Percentiles rank a stretch among this genome's conserved stretches.
Evolutionary conservation across 2,113 vertebrate genomes (phyloP).

Genomic region (Axis porcinus): DNA sequence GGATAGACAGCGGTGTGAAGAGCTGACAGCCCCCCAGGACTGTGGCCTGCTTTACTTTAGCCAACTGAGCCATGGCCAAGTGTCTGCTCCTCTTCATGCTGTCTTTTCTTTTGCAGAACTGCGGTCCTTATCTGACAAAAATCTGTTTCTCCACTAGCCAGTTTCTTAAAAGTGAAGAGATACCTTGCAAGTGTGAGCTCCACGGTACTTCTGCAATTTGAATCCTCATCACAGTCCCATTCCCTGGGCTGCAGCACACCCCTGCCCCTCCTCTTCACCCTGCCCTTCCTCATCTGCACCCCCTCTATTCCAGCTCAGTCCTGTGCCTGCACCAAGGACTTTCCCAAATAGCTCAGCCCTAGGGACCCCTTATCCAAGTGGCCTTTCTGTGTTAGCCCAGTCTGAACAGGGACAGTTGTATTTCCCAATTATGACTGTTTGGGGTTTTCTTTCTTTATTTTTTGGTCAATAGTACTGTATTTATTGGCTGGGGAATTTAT

Average conservation of each 20-base stretch:
- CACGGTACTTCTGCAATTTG: fast-evolving
- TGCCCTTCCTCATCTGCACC: fast-evolving
- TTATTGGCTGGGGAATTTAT: neutral
- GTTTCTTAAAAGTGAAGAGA: neutral
- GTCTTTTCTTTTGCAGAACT: neutral
- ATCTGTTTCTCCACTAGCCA: neutral
- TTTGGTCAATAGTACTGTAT: neutral
- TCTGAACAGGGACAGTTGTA: neutral
- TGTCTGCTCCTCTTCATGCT: fast-evolving
- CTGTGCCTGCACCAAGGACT: neutral
- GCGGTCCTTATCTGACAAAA: neutral
- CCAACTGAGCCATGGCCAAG: neutral
- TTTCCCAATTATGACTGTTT: neutral
- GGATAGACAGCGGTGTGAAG: fast-evolving
- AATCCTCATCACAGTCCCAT: fast-evolving
- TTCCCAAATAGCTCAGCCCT: neutral
- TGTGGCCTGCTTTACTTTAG: neutral
- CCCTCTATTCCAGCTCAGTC: neutral
- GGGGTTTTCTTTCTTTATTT: neutral
- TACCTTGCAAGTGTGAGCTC: fast-evolving
- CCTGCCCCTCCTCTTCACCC: fast-evolving
- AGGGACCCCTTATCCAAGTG: fast-evolving
- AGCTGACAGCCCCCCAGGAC: fast-evolving
- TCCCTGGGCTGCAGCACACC: fast-evolving
- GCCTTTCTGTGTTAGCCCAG: fast-evolving